phyloP scores from a whole-genome alignment of 2,797 vertebrate species.

The Pelochelys cantorii region DNA sequence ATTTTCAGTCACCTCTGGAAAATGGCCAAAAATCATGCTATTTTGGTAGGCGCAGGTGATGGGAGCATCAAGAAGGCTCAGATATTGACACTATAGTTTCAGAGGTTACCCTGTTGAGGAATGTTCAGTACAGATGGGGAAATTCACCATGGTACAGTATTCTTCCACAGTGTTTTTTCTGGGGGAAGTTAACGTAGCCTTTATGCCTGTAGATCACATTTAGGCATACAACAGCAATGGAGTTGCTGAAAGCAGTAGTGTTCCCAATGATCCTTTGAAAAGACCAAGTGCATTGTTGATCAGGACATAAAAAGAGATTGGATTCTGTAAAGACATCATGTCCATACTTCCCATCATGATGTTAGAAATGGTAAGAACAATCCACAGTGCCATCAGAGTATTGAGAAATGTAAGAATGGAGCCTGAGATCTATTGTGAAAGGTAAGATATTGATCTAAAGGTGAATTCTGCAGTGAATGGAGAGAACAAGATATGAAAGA shows the following conservation, averaged over 20 bases:
- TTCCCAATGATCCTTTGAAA: neutral
- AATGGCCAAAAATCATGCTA: neutral
- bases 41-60: neutral
- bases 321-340: neutral
- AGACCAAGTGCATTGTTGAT: neutral
- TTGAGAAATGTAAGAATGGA: neutral
- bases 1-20: neutral
- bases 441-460: accelerated
- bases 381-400: neutral
- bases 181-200: neutral
- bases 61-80: slow-evolving; percentile 4
- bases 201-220: neutral
- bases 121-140: neutral
- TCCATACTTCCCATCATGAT: accelerated
- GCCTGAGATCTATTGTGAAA: neutral
- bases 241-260: accelerated
- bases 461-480: neutral
- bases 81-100: neutral
- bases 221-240: neutral
- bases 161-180: neutral
- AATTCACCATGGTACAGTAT: neutral
- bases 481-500: neutral
- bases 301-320: neutral
- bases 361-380: neutral
- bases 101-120: slow-evolving; percentile 1